Evolutionary conservation across 2,888 invertebrate species (phyloP).

Genomic region (Rhagonycha lutea): DNA sequence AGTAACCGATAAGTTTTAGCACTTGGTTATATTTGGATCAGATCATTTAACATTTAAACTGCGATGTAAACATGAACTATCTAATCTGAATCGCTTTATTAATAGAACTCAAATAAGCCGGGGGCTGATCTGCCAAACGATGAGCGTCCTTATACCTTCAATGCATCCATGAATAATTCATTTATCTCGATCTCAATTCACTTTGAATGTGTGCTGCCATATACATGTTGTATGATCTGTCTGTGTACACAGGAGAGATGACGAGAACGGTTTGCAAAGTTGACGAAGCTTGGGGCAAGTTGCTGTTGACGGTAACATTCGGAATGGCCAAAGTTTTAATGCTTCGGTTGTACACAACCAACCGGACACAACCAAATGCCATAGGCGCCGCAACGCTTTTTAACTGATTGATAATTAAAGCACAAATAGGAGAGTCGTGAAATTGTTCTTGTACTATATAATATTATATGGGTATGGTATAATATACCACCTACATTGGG

Average conservation of each 20-base stretch:
- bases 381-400: conserved; percentile 42
- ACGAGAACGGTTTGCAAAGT: conserved; percentile 45
- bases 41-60: conserved; percentile 49
- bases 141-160: conserved; percentile 49
- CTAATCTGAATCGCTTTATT: conserved; percentile 52
- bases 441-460: conserved; percentile 9
- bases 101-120: conserved; percentile 51
- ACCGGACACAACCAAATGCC: conserved; percentile 40
- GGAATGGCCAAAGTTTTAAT: conserved; percentile 28
- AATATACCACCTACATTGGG: background rate
- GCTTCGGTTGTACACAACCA: conserved; percentile 20
- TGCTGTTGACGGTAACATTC: conserved; percentile 36
- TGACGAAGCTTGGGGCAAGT: conserved; percentile 45
- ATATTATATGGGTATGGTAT: too few relatives aligned
- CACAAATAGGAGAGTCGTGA: conserved; percentile 13
- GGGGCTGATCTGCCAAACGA: conserved; percentile 45
- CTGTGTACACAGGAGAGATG: conserved; percentile 43
- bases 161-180: conserved; percentile 52
- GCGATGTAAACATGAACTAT: conserved; percentile 49
- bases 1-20: conserved; percentile 5
- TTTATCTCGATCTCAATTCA: conserved; percentile 51
- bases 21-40: conserved; percentile 38
- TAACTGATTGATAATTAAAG: conserved; percentile 41
- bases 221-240: conserved; percentile 51
- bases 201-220: conserved; percentile 51